Percentiles rank a stretch among this genome's conserved stretches.
phyloP scores from a whole-genome alignment of 2,113 vertebrate genomes.

The Atlantisia rogersi region DNA sequence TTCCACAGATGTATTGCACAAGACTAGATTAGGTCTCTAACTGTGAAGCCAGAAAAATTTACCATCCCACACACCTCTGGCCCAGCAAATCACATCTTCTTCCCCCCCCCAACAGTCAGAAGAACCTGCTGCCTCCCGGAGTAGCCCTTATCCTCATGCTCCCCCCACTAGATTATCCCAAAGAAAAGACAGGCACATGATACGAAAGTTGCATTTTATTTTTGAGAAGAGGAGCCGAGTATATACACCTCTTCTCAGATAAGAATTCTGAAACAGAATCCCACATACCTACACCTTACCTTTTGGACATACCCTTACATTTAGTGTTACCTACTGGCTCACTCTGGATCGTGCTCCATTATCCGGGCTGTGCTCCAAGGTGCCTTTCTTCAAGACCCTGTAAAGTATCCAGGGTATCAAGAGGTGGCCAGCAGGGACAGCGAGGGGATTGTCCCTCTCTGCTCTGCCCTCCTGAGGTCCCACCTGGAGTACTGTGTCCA shows the following conservation, averaged over 20 bases:
- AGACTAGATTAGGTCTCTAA: neutral
- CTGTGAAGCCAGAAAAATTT: neutral
- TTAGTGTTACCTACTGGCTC: neutral
- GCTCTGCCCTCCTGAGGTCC: no score
- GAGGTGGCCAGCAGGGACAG: no score
- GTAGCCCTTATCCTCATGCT: neutral
- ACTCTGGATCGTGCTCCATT: neutral
- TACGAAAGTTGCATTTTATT: neutral
- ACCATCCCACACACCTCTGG: neutral
- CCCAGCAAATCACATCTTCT: neutral
- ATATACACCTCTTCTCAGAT: neutral
- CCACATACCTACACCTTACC: neutral
- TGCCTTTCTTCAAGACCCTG: neutral
- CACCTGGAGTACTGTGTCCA: no score
- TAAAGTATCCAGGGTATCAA: neutral
- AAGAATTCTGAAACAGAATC: neutral
- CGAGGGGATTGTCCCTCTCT: no score
- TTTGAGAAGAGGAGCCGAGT: neutral
- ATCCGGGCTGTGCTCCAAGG: neutral
- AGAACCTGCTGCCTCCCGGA: neutral
- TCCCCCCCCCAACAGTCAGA: neutral
- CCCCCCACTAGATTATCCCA: neutral
- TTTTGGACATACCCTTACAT: neutral
- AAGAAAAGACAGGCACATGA: neutral
- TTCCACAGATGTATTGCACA: neutral